Evolutionary conservation across 1,140 invertebrate genomes (phyloP).

Genomic region (Tribolium madens): DNA sequence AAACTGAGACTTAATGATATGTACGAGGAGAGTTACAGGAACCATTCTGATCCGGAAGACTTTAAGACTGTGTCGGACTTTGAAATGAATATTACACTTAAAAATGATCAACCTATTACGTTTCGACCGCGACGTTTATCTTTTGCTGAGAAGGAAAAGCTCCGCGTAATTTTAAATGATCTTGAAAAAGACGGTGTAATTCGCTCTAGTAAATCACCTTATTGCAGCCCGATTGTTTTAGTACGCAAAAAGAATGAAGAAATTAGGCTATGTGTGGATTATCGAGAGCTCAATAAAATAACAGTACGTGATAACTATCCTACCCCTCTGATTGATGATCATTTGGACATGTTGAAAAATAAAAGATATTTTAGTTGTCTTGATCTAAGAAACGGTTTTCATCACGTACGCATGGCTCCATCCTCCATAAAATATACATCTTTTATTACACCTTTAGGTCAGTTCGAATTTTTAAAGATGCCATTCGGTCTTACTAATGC

Average conservation of each 20-base stretch:
- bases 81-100: too few species aligned
- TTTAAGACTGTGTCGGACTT: too few species aligned
- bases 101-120: too few species aligned
- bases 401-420: constrained; percentile 51
- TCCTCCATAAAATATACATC: constrained; percentile 52
- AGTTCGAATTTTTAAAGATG: constrained; percentile 52
- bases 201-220: neutral
- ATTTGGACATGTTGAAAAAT: constrained; percentile 55
- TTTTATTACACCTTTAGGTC: constrained; percentile 63
- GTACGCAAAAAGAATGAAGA: neutral
- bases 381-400: constrained; percentile 57
- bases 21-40: too few species aligned
- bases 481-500: neutral
- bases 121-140: too few species aligned
- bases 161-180: too few species aligned
- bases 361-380: constrained; percentile 53
- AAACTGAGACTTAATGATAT: too few species aligned
- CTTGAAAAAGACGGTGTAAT: too few species aligned
- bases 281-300: neutral
- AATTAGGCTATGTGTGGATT: neutral
- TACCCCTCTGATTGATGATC: constrained; percentile 50
- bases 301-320: constrained; percentile 2
- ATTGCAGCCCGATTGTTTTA: neutral
- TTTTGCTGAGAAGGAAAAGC: too few species aligned
- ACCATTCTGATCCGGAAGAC: too few species aligned